Evolutionary conservation across 2,888 invertebrate species (phyloP).

Genomic region (Lepetodrilus schrolli): DNA sequence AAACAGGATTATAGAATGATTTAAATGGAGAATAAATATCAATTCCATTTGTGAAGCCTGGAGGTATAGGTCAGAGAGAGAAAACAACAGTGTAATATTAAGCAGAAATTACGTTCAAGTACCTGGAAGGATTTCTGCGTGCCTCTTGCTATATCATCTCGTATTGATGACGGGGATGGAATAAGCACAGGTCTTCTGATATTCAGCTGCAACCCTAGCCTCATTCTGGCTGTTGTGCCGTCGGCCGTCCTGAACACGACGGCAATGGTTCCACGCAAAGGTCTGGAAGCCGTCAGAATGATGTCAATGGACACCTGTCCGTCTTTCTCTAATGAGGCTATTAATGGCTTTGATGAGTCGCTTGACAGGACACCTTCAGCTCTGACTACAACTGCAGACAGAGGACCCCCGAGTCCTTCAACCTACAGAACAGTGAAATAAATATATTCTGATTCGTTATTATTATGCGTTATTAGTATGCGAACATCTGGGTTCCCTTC

Average conservation of each 20-base stretch:
- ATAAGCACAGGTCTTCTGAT: slow-evolving; percentile 36
- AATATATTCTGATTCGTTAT: neutral
- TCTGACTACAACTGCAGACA: slow-evolving; percentile 5
- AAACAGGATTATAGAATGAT: too few relatives aligned
- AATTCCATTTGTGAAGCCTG: too few relatives aligned
- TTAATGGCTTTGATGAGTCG: neutral
- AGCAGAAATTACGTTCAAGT: too few relatives aligned
- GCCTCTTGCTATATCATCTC: slow-evolving; percentile 37
- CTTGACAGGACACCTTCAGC: neutral
- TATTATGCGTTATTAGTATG: neutral
- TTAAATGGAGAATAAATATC: too few relatives aligned
- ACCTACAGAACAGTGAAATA: neutral
- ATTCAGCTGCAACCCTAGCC: slow-evolving; percentile 33
- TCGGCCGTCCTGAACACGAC: slow-evolving; percentile 36
- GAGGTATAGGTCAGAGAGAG: too few relatives aligned
- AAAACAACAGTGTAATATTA: too few relatives aligned
- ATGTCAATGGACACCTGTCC: slow-evolving; percentile 36
- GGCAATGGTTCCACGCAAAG: slow-evolving; percentile 38
- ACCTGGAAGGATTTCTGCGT: slow-evolving; percentile 37
- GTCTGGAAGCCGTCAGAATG: slow-evolving; percentile 32
- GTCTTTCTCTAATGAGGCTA: neutral
- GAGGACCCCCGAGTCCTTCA: neutral
- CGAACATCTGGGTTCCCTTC: too few relatives aligned
- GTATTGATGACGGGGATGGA: slow-evolving; percentile 29
- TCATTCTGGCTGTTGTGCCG: slow-evolving; percentile 36